Evolutionary conservation across 2,797 vertebrate species (phyloP).

Genomic region (Rhinophrynus dorsalis): DNA sequence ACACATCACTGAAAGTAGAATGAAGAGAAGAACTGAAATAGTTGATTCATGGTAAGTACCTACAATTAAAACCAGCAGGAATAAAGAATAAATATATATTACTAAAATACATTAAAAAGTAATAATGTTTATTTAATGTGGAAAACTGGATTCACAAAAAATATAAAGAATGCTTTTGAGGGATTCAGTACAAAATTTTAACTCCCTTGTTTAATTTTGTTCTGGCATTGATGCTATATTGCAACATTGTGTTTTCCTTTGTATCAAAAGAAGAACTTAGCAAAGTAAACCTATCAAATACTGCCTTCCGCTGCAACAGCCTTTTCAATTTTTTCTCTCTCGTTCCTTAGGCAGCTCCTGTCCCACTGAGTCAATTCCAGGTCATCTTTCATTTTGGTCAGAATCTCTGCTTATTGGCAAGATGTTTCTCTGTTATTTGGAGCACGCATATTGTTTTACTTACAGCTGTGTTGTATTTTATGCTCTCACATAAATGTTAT

Average conservation of each 20-base stretch:
- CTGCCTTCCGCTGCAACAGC: constrained; percentile 43
- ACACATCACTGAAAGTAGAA: too few species aligned
- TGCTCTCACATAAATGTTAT: constrained; percentile 78
- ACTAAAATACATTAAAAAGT: too few species aligned
- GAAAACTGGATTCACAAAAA: constrained; percentile 51
- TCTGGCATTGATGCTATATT: constrained; percentile 54
- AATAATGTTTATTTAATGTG: too few species aligned
- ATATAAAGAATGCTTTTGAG: constrained; percentile 6
- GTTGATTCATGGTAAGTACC: too few species aligned
- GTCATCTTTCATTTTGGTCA: constrained; percentile 84
- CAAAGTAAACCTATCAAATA: constrained; percentile 60
- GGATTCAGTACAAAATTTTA: constrained; percentile 46
- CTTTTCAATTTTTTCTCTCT: constrained; percentile 75
- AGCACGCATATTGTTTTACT: constrained; percentile 82
- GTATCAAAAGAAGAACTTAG: constrained; percentile 60
- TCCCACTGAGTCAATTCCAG: constrained; percentile 78
- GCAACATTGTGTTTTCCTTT: constrained; percentile 62
- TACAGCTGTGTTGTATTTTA: constrained; percentile 74
- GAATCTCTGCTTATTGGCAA: constrained; percentile 72
- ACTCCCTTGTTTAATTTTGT: constrained; percentile 52
- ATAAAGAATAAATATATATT: too few species aligned
- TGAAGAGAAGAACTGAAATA: too few species aligned
- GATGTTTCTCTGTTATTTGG: constrained; percentile 66
- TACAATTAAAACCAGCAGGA: too few species aligned
- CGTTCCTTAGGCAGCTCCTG: constrained; percentile 69